Base-by-base conservation (phyloP, 2,113 vertebrate genomes). In the Platichthys stellatus region DNA sequence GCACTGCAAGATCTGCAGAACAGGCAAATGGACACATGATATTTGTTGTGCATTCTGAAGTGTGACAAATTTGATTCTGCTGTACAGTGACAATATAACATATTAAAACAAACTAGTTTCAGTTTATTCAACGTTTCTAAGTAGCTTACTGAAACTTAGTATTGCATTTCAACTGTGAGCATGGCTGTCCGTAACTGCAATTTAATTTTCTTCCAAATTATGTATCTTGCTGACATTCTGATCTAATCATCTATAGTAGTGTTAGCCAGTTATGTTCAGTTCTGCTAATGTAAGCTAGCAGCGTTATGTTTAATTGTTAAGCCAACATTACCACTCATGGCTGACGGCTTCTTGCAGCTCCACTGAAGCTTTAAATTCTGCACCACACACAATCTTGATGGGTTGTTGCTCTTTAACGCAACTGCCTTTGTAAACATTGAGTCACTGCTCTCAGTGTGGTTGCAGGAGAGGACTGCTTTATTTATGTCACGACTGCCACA, bases 351-450 rank as follows among this genome's bases (percentile, higher is more conserved):
- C 28, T 31, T 51, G 18, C 40, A 38, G 5, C 49, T 12, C 17
- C 2, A 38, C 1, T 14, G 23, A 53, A 38, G 71, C 53, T 17
- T 14, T 18, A 40, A 38, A 53, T 31, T 54, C 45, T 8, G 21
- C n/a, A 20, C 20, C 23, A 31, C 47, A 54, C 61, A 61, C 72
- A 65, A 65, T 61, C 43, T 60, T 35, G 60, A 65, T 68, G 76
- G 60, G 69, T 63, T 70, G 26, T 15, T 31, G 47, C 13, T 59
- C 56, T 75, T 59, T 65, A 67, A 80, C 71, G 5, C 17, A 64
- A 17, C 35, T 28, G 53, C 63, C 54, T 66, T 28, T 67, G 20
- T 4, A 10, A 69, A 74, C 63, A 74, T 47, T 77, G 45, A 74
- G 18, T 83, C 59, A 12, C 64, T 40, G 59, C 66, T 72, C 40